Evolutionary conservation across 1,140 invertebrate genomes (phyloP), one percentile per base, ranked within the genome.

Genomic region (Drosophila nannoptera): DNA sequence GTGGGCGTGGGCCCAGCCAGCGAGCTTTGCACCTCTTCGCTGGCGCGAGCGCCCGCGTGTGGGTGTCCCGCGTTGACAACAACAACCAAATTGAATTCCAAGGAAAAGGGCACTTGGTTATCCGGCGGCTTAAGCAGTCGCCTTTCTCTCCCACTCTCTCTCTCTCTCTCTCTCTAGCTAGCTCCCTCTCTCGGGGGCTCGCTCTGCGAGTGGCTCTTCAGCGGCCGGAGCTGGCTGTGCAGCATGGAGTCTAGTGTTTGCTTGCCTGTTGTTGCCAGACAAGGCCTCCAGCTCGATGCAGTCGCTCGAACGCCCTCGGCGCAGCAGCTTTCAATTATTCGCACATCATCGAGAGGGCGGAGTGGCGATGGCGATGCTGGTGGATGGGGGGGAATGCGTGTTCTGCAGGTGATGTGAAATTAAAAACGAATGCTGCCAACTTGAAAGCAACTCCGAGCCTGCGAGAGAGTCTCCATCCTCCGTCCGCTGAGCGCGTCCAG

Each of bases 201-300:
- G 38, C 14, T 40, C 55, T 55, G 40, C 46, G 35, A 52, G 67
- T 78, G 69, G 32, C 75, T 67, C 66, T 77, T 68, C 63, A 71
- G 67, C 71, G 45, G 16, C 40, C 14, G n/a, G 42, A 67, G 16
- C 40, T 33, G n/a, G 42, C 61, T 32, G 52, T 61, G 36, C 35
- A 35, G 54, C 33, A 11, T 38, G 31, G 35, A 53, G 69, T 73
- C 63, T 59, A 83, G 78, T 83, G 80, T 83, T 83, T 83, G 75
- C 80, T 78, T 50, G 75, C 78, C 65, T 84, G 78, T 83, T 83
- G 78, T 78, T 84, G 74, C 80, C 72, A 84, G 78, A 83, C 78
- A 82, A 82, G 14, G 12, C 33, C 22, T n/a, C 43, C 54, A 43
- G 29, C 40, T n/a, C 55, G 50, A 69, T 42, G 58, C 65, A 56